Evolutionary conservation across 2,113 vertebrate species (phyloP).

Genomic region (Theropithecus gelada): DNA sequence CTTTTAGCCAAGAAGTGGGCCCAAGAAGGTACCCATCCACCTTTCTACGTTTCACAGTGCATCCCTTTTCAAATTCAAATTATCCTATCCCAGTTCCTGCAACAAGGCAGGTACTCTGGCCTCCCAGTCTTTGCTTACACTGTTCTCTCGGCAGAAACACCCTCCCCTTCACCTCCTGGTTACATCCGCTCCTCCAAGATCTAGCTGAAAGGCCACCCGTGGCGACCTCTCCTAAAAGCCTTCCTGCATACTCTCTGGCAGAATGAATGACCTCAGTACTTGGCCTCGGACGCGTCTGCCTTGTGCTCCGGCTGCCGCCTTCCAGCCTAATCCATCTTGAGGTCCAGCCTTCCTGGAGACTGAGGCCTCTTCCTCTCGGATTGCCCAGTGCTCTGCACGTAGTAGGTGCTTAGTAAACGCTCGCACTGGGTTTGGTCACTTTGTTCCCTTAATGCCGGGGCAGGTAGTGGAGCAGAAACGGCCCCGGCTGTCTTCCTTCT

Average conservation of each 20-base stretch:
- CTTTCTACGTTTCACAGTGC: neutral
- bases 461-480: rapidly evolving
- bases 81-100: neutral
- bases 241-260: neutral
- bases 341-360: neutral
- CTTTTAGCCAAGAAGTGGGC: neutral
- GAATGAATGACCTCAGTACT: neutral
- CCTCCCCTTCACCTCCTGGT: neutral
- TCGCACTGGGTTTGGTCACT: neutral
- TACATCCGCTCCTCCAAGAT: neutral
- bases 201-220: neutral
- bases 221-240: neutral
- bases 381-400: neutral
- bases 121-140: neutral
- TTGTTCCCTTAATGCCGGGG: no score
- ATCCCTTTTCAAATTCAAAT: neutral
- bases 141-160: neutral
- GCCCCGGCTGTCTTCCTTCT: neutral
- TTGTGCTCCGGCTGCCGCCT: neutral
- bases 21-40: neutral
- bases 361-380: neutral
- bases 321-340: neutral
- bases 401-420: neutral
- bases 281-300: neutral
- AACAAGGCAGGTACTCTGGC: neutral